Conservation (phyloP, 2,888 invertebrate genomes). For the Noctua janthe region DNA sequence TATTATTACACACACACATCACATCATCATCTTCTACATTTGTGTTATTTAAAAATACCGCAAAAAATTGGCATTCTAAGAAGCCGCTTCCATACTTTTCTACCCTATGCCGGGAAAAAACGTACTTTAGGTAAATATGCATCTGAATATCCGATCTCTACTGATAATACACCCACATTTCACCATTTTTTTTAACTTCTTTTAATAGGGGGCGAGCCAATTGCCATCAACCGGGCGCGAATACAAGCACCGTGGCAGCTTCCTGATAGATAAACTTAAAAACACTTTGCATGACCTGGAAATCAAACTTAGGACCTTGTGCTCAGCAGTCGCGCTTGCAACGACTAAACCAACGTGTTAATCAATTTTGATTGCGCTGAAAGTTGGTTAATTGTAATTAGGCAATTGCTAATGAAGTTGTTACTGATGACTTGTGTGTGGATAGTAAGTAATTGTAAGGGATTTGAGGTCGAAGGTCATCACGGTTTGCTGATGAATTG, state of each 20-base stretch:
- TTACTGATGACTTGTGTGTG: conserved; percentile 10
- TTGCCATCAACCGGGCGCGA: not conserved
- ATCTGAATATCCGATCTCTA: too few species aligned
- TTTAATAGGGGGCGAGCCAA: not conserved
- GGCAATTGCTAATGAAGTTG: conserved; percentile 31
- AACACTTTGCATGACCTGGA: not conserved
- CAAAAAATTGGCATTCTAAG: too few species aligned
- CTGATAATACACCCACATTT: not conserved
- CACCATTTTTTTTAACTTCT: not conserved
- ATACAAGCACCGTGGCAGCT: not conserved
- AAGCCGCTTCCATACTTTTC: too few species aligned
- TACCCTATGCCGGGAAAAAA: too few species aligned
- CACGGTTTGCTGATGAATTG: conserved; percentile 22
- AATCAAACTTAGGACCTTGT: not conserved
- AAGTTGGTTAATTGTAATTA: conserved; percentile 29
- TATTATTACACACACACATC: too few species aligned
- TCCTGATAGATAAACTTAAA: not conserved
- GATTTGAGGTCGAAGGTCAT: conserved; percentile 24
- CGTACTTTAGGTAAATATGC: too few species aligned
- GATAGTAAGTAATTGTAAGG: conserved; percentile 20
- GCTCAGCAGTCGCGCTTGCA: not conserved
- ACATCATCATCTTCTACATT: too few species aligned
- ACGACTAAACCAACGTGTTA: not conserved
- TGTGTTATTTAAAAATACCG: too few species aligned
- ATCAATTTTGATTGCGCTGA: conserved; percentile 29